Base-by-base conservation (phyloP, 37 sponge, comb jelly and placozoan genomes). In the Diacarnus erythraeanus region DNA sequence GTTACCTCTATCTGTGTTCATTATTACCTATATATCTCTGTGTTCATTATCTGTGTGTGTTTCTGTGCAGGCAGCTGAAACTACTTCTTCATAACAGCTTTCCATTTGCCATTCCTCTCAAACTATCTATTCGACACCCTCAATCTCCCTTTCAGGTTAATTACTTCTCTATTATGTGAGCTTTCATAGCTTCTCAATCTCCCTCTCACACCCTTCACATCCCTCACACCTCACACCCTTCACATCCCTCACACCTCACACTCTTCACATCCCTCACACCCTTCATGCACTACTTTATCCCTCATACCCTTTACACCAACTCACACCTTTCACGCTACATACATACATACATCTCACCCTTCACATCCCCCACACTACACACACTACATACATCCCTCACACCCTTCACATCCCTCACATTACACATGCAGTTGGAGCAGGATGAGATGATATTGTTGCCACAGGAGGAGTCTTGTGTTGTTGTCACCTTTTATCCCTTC, bases 31-130 rank as follows among this genome's bases (percentile, higher is more conserved):
- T 47, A 47, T 15, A 15, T 6, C 12, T 47, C 6, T 47, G 51
- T 6, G 12, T 47, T 6, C 10, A 47, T 6, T 6, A 12, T 12
- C 6, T 47, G 12, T 6, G 12, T 12, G 51, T 47, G 12, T 47
- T 15, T 74, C 17, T 38, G 21, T 57, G 39, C 59, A 80, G 80
- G 17, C 65, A 64, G 26, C 75, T 73, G 74, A 67, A 64, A 43
- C 34, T 88, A 20, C 20, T 83, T 0, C 63, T 88, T n/a, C 77
- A 72, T 42, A 88, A 83, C 69, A 57, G 72, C 21, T 83, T 57
- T 27, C 38, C 78, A 12, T 22, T 31, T n/a, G 39, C 64, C 5
- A 75, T 88, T 3, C 74, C 69, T 41, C 82, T 88, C 58, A 70
- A 31, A 36, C 67, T 88, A 12, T 73, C 78, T 25, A 66, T 88